phyloP scores from a whole-genome alignment of 2,888 invertebrate species.

The Druceiella hillmani region DNA sequence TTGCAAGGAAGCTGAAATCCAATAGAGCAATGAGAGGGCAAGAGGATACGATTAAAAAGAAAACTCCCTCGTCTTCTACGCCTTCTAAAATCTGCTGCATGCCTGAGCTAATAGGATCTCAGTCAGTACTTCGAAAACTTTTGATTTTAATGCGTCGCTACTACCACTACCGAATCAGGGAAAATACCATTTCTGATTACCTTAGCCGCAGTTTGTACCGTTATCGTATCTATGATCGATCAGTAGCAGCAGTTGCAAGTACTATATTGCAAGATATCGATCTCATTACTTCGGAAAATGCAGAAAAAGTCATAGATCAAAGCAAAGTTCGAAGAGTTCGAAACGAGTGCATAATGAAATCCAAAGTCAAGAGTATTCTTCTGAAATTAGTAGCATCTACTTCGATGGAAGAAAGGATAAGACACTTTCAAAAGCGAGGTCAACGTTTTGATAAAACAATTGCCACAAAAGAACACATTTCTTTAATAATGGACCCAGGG shows the following conservation, averaged over 20 bases:
- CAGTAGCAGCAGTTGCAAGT: slow-evolving; percentile 19
- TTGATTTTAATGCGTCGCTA: too few relatives aligned
- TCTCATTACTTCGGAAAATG: slow-evolving; percentile 19
- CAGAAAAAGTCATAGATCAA: slow-evolving; percentile 19
- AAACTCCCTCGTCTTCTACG: too few relatives aligned
- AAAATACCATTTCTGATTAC: slow-evolving; percentile 4
- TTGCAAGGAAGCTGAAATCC: not conserved
- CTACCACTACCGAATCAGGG: too few relatives aligned
- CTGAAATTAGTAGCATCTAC: slow-evolving; percentile 14
- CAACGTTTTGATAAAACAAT: slow-evolving; percentile 9
- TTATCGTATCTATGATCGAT: slow-evolving; percentile 18
- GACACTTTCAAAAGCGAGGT: slow-evolving; percentile 16
- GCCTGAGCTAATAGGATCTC: too few relatives aligned
- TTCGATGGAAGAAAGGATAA: slow-evolving; percentile 24
- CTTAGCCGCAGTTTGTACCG: slow-evolving; percentile 14
- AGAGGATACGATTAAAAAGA: too few relatives aligned
- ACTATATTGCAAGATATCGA: slow-evolving; percentile 20
- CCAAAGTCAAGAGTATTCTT: slow-evolving; percentile 5
- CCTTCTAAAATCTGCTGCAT: too few relatives aligned
- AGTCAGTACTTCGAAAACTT: too few relatives aligned
- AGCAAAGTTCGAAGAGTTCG: slow-evolving; percentile 21
- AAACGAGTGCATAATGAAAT: slow-evolving; percentile 10
- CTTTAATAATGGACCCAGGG: too few relatives aligned
- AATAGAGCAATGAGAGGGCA: too few relatives aligned
- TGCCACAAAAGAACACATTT: slow-evolving; percentile 8